phyloP scores from a whole-genome alignment of 2,888 invertebrate genomes.

The Bruchidius siliquastri region DNA sequence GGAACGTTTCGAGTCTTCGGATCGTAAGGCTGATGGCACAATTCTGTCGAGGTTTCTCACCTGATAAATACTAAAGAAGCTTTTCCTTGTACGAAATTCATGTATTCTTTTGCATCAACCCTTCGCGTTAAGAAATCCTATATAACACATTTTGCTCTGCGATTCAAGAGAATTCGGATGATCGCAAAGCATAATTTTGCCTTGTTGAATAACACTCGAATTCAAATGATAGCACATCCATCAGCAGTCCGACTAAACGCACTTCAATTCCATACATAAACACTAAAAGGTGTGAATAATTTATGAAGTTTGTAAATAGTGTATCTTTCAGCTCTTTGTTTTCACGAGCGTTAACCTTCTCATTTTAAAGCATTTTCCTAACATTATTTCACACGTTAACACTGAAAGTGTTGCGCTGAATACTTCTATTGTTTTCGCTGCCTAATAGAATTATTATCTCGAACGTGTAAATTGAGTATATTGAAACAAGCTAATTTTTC shows the following conservation, averaged over 20 bases:
- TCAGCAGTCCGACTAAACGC: not conserved
- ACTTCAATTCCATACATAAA: not conserved
- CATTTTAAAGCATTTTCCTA: not conserved
- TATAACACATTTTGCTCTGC: no score
- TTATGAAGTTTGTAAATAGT: not conserved
- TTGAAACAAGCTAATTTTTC: no score
- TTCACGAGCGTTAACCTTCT: not conserved
- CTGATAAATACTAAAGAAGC: no score
- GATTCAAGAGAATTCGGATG: no score
- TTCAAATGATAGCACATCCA: not conserved
- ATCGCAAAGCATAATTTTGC: not conserved
- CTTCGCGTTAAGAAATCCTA: no score
- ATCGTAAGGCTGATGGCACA: no score
- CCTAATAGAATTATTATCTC: not conserved
- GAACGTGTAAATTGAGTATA: not conserved
- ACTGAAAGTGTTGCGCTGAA: not conserved
- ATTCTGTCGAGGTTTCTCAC: no score
- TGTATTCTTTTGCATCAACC: no score
- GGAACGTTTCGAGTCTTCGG: no score
- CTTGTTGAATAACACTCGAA: not conserved
- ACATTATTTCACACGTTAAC: not conserved
- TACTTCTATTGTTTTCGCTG: not conserved
- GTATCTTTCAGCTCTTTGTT: not conserved
- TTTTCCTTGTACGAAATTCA: no score
- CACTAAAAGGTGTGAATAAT: not conserved